These are phyloP conservation scores for Melinopterus prodromus DNA, from an alignment of 2,888 invertebrate species.

Conservation along the genomic window DNA sequence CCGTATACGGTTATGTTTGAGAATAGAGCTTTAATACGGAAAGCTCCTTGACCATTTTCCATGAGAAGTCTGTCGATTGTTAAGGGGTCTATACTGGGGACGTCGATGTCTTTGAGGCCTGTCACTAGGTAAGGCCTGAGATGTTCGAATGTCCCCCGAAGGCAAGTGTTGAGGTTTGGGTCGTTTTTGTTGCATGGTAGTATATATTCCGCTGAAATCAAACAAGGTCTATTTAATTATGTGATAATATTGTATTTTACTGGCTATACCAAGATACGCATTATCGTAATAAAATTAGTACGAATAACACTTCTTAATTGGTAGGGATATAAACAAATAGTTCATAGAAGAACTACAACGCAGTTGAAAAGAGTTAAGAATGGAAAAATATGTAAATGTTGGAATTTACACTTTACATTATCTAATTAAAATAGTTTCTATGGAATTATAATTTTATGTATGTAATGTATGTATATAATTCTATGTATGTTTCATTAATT, in stretches of 20 bases:
- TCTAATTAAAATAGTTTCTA: too few relatives aligned
- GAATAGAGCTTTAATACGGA: constrained; percentile 77
- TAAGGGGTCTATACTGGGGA: constrained; percentile 80
- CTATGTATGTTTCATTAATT: too few relatives aligned
- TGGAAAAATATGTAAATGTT: too few relatives aligned
- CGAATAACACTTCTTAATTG: too few relatives aligned
- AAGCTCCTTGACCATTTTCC: constrained; percentile 81
- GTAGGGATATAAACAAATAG: too few relatives aligned
- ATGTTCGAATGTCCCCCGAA: constrained; percentile 76
- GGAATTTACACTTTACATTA: too few relatives aligned
- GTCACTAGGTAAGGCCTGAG: constrained; percentile 73
- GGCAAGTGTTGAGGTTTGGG: constrained; percentile 71
- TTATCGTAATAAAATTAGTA: too few relatives aligned
- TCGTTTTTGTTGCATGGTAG: constrained; percentile 74
- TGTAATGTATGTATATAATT: too few relatives aligned
- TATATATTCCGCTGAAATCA: constrained; percentile 75
- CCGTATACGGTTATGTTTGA: constrained; percentile 79
- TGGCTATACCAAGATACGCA: too few relatives aligned
- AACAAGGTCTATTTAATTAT: constrained; percentile 30
- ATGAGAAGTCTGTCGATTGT: constrained; percentile 75
- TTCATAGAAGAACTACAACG: too few relatives aligned
- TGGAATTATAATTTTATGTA: too few relatives aligned
- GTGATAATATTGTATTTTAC: background rate
- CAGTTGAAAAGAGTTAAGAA: too few relatives aligned
- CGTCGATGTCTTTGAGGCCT: constrained; percentile 75